Evolutionary conservation across 2,797 vertebrate species (phyloP), one percentile per base, ranked within the genome.

Genomic region (Pipistrellus kuhlii): DNA sequence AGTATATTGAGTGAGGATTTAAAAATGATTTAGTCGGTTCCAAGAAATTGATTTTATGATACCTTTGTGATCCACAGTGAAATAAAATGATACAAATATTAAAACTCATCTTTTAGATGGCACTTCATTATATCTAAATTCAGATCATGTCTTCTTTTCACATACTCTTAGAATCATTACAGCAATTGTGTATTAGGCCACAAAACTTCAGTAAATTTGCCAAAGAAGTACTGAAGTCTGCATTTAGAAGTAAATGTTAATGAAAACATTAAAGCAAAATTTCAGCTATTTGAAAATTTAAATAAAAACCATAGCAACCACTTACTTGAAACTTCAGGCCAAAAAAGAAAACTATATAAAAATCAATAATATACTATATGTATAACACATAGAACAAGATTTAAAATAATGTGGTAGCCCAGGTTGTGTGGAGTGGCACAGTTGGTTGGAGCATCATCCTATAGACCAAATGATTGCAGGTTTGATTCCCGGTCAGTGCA

Each of bases 41-140:
- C 23, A 91, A 89, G 21, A 93, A 93, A 85, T 0, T 93, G 30
- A 88, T 48, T 78, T 85, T 89, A 88, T 71, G 38, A 92, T 7
- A 51, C 13, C 53, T 32, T 72, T 83, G 35, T 91, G 18, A 83
- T 25, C 35, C 59, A 81, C 6, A 86, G 35, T 93, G 32, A 75
- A 90, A 89, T 68, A 73, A 78, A 82, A 71, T 35, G 10, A 83
- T 51, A 80, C n/a, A 90, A 66, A 51, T 51, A 51, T 51, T 46
- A 69, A 88, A 59, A 41, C 17, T 53, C 32, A 73, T 59, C 41
- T 80, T 81, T 82, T 86, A 71, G 46, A 30, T 90, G 35, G 25
- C 57, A 87, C 30, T 90, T n/a, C 82, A 82, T 76, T 90, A 86
- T 88, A 82, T 71, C 17, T 85, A 53, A 10, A 62, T 6, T 69